Evolutionary conservation across 2,888 invertebrate species (phyloP).

Genomic region (Noctua fimbriata): DNA sequence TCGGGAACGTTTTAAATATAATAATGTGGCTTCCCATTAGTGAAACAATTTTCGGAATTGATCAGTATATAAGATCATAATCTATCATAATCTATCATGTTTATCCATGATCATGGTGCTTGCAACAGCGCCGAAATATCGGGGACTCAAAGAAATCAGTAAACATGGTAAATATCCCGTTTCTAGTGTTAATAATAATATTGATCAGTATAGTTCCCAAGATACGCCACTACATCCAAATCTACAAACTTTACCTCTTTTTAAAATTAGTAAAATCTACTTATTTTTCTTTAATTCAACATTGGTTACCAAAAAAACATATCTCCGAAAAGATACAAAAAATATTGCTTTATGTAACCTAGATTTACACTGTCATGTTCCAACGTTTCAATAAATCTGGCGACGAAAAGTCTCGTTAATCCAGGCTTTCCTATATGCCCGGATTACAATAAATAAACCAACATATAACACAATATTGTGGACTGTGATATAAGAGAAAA

Average conservation of each 20-base stretch:
- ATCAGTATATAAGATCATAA: too few species aligned
- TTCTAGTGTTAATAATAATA: too few species aligned
- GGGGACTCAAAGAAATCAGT: too few species aligned
- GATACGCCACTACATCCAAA: neutral
- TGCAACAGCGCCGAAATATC: too few species aligned
- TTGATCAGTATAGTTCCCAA: neutral
- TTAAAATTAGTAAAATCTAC: too few species aligned
- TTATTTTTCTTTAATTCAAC: neutral
- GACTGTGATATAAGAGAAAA: conserved; percentile 15
- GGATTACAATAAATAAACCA: conserved; percentile 31
- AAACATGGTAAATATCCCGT: too few species aligned
- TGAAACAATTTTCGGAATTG: neutral
- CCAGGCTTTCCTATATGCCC: conserved; percentile 26
- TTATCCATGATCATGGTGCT: too few species aligned
- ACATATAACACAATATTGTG: conserved; percentile 20
- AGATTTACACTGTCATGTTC: conserved; percentile 35
- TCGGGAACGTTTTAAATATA: neutral
- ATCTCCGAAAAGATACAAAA: neutral
- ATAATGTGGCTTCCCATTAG: neutral
- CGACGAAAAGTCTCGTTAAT: conserved; percentile 44
- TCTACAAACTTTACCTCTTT: too few species aligned
- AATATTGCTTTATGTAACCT: conserved; percentile 16
- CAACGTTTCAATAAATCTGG: conserved; percentile 49
- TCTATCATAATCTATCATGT: too few species aligned
- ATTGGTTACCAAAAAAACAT: neutral